Conservation (phyloP, 2,113 vertebrate species). For the Clarias gariepinus region DNA sequence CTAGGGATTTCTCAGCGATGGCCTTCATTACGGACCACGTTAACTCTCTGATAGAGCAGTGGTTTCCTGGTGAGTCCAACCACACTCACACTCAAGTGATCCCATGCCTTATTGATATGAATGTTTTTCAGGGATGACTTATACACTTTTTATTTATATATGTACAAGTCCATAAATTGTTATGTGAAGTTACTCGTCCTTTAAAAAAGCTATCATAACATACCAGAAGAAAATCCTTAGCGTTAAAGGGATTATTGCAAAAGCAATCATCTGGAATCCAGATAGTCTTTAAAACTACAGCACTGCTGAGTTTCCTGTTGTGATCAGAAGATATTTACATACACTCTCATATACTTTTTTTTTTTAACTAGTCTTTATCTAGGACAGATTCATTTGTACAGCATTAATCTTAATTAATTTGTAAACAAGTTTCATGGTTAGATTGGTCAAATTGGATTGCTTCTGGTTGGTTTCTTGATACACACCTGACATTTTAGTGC, state of each 20-base stretch:
- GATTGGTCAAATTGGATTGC: too few species aligned
- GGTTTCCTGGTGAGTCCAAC: conserved; percentile 90
- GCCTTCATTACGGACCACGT: conserved; percentile 97
- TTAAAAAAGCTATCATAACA: neutral
- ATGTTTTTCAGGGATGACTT: neutral
- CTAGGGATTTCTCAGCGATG: conserved; percentile 95
- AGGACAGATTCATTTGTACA: too few species aligned
- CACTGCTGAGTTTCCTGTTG: neutral
- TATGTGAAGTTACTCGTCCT: neutral
- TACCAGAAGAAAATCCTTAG: neutral
- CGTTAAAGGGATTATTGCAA: neutral
- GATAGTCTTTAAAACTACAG: neutral
- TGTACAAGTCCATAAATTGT: neutral
- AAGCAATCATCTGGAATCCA: neutral
- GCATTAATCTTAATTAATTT: too few species aligned
- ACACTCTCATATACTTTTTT: too few species aligned
- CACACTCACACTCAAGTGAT: neutral
- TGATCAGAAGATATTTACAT: neutral
- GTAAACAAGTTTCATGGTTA: too few species aligned
- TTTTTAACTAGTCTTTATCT: too few species aligned
- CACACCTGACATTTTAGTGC: too few species aligned
- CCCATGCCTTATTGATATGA: neutral
- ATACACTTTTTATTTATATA: neutral
- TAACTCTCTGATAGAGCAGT: conserved; percentile 94
- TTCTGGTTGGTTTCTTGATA: too few species aligned